These are phyloP conservation scores for Drosophila trichaetosa DNA, from an alignment of 2,888 invertebrate species.

Conservation along the genomic window DNA sequence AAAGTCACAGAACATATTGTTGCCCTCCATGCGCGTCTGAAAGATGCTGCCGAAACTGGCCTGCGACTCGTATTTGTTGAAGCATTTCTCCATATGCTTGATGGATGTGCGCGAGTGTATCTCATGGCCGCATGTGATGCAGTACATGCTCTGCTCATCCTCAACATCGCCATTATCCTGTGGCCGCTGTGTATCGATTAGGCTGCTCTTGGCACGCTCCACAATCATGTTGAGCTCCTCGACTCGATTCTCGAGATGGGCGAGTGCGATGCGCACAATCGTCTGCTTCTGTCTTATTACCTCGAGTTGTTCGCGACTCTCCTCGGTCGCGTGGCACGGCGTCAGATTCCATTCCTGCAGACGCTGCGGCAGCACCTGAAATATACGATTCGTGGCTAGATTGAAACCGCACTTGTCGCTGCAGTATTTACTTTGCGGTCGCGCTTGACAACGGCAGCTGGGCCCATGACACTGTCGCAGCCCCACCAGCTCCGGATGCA, in stretches of 20 bases:
- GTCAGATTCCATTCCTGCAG: slow-evolving; percentile 97
- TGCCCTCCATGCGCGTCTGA: slow-evolving; percentile 96
- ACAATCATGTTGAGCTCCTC: slow-evolving; percentile 92
- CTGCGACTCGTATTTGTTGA: slow-evolving; percentile 98
- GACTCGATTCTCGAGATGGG: slow-evolving; percentile 92
- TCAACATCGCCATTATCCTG: slow-evolving; percentile 88
- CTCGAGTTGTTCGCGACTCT: slow-evolving; percentile 89
- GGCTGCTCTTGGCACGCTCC: slow-evolving; percentile 90
- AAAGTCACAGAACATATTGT: slow-evolving; percentile 99
- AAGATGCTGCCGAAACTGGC: slow-evolving; percentile 98
- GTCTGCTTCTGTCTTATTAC: slow-evolving; percentile 92
- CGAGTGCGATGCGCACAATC: slow-evolving; percentile 91
- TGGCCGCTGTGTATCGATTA: slow-evolving; percentile 87
- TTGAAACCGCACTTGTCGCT: slow-evolving; percentile 95
- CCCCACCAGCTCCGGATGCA: slow-evolving; percentile 86
- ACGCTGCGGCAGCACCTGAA: slow-evolving; percentile 92
- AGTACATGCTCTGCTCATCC: slow-evolving; percentile 92
- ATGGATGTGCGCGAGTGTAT: slow-evolving; percentile 96
- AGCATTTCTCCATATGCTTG: slow-evolving; percentile 99
- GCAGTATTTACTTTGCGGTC: slow-evolving; percentile 95
- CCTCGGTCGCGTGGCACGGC: slow-evolving; percentile 94
- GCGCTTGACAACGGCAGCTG: slow-evolving; percentile 91
- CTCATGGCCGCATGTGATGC: slow-evolving; percentile 98
- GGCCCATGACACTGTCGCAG: slow-evolving; percentile 96
- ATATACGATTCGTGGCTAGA: slow-evolving; percentile 93